These are phyloP conservation scores for Danaus chrysippus DNA, from an alignment of 2,888 invertebrate species.

Conservation along the genomic window DNA sequence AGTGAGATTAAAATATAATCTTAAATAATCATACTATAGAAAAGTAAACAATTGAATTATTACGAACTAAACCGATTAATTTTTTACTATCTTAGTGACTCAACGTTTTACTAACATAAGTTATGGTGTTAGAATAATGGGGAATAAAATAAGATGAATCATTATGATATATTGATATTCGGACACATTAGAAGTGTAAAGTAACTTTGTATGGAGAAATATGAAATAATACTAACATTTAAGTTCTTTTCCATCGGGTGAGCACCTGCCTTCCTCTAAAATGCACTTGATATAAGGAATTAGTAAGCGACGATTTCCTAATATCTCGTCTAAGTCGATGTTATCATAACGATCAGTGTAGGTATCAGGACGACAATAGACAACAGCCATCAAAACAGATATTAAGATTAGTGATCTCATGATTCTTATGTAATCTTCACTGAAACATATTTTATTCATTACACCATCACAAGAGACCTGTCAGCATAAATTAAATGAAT, in stretches of 20 bases:
- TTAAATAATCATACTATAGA: too few relatives aligned
- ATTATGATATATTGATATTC: too few relatives aligned
- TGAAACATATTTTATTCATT: neutral
- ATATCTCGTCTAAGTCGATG: slow-evolving; percentile 82
- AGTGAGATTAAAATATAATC: too few relatives aligned
- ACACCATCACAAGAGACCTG: too few relatives aligned
- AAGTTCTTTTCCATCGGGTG: slow-evolving; percentile 83
- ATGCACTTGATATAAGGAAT: slow-evolving; percentile 83
- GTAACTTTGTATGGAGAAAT: neutral
- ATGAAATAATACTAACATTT: slow-evolving; percentile 78
- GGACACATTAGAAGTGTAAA: too few relatives aligned
- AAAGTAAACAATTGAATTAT: too few relatives aligned
- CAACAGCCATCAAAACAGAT: slow-evolving; percentile 18
- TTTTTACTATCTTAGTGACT: too few relatives aligned
- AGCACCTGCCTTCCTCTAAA: slow-evolving; percentile 81
- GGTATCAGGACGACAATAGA: slow-evolving; percentile 25
- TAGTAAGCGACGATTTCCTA: slow-evolving; percentile 81
- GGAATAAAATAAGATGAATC: too few relatives aligned
- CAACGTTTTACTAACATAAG: too few relatives aligned
- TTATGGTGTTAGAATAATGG: too few relatives aligned
- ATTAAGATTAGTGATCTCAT: slow-evolving; percentile 25
- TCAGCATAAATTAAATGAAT: too few relatives aligned
- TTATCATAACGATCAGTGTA: slow-evolving; percentile 83
- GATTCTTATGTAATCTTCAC: neutral
- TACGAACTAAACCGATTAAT: too few relatives aligned